Conservation (phyloP, 2,113 vertebrate genomes). For the Onychostruthus taczanowskii region DNA sequence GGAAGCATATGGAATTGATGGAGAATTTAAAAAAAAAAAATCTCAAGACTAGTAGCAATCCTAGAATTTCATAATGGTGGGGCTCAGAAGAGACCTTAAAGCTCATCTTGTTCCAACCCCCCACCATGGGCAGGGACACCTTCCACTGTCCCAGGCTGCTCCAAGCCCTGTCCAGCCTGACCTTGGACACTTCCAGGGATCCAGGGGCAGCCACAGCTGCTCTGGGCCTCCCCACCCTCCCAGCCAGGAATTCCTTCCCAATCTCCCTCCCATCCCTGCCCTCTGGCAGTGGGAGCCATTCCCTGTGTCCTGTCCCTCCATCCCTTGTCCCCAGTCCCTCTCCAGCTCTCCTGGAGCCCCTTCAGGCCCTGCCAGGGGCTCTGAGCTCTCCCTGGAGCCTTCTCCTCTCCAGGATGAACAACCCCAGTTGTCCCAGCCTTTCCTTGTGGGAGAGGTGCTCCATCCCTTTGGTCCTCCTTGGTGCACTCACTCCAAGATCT, state of each 20-base stretch:
- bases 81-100: too few relatives aligned
- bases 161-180: accelerated
- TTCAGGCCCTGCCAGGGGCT: accelerated
- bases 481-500: background rate
- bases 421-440: background rate
- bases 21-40: background rate
- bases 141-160: accelerated
- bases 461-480: background rate
- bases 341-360: background rate
- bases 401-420: background rate
- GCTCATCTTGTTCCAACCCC: accelerated
- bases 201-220: background rate
- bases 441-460: background rate
- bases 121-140: background rate
- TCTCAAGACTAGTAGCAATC: background rate
- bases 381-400: background rate
- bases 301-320: background rate
- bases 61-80: background rate
- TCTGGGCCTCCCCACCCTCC: accelerated
- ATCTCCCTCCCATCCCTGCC: accelerated
- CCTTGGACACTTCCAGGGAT: background rate
- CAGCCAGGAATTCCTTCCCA: accelerated
- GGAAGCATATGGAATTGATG: background rate
- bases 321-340: background rate
- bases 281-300: background rate